phyloP scores from a whole-genome alignment of 2,797 vertebrate species.

The Lutjanus campechanus region DNA sequence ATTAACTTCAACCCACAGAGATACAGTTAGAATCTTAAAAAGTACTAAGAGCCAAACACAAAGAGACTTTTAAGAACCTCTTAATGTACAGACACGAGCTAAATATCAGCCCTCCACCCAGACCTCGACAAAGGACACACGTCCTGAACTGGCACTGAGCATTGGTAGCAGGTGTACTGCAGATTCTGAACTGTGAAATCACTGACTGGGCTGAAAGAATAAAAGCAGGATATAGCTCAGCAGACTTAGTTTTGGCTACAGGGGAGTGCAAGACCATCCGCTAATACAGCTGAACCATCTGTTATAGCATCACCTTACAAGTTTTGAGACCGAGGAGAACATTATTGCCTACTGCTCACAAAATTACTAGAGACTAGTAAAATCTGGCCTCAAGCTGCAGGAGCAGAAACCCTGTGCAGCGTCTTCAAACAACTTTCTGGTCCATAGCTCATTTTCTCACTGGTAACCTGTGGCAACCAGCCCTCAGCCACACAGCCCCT shows the following conservation, averaged over 20 bases:
- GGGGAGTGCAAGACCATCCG: background rate
- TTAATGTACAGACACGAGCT: too few species aligned
- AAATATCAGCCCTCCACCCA: background rate
- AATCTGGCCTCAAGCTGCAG: background rate
- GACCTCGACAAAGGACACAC: background rate
- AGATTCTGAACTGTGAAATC: background rate
- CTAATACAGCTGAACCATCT: background rate
- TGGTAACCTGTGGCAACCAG: slow-evolving; percentile 9
- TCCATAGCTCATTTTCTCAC: background rate
- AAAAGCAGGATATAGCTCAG: background rate
- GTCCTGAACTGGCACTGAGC: background rate
- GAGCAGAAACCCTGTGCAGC: background rate
- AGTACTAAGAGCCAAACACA: too few species aligned
- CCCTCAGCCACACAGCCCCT: background rate
- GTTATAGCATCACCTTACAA: background rate
- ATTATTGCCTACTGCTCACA: background rate
- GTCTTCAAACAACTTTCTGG: background rate
- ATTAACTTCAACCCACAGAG: too few species aligned
- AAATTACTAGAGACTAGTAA: background rate
- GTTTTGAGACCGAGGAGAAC: background rate
- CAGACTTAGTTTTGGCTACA: background rate
- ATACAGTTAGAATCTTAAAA: too few species aligned
- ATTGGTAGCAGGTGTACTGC: background rate
- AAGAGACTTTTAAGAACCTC: too few species aligned
- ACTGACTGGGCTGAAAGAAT: background rate